Evolutionary conservation across 2,113 vertebrate genomes (phyloP).

Genomic region (Oncorhynchus nerka): DNA sequence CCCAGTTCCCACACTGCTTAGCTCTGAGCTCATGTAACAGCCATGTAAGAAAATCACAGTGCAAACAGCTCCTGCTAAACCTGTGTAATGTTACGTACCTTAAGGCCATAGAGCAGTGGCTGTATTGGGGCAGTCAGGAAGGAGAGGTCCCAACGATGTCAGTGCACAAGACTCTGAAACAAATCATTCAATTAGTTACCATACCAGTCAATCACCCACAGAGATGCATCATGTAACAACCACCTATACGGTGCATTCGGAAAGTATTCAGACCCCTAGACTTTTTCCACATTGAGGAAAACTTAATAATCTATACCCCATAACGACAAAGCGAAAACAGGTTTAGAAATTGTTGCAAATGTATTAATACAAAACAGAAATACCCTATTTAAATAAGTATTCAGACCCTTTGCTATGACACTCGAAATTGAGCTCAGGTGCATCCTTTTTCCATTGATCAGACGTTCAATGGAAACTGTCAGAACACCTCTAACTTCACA

Average conservation of each 20-base stretch:
- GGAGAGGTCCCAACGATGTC: conserved; percentile 29
- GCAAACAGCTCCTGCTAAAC: conserved; percentile 14
- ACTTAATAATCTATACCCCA: too few relatives aligned
- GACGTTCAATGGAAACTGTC: conserved; percentile 4
- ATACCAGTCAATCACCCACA: not conserved
- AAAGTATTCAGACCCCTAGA: too few relatives aligned
- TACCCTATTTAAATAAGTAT: too few relatives aligned
- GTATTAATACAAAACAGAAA: too few relatives aligned
- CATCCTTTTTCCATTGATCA: too few relatives aligned
- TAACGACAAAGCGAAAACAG: too few relatives aligned
- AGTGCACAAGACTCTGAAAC: conserved; percentile 54
- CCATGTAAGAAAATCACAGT: not conserved
- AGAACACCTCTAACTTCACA: conserved; percentile 23
- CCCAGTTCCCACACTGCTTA: conserved; percentile 18
- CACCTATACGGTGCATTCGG: too few relatives aligned
- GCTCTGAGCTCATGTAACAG: not conserved
- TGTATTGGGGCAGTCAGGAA: conserved; percentile 28
- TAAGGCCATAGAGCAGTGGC: conserved; percentile 66
- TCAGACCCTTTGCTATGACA: too few relatives aligned
- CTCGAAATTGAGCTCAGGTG: too few relatives aligned
- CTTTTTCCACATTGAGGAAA: too few relatives aligned
- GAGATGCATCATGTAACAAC: not conserved
- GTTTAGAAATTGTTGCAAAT: too few relatives aligned
- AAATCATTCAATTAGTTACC: not conserved
- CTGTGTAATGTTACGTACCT: conserved; percentile 55